Percentiles rank a stretch among this genome's conserved stretches.
phyloP scores from a whole-genome alignment of 2,888 invertebrate species.

The Temnothorax ravouxi region DNA sequence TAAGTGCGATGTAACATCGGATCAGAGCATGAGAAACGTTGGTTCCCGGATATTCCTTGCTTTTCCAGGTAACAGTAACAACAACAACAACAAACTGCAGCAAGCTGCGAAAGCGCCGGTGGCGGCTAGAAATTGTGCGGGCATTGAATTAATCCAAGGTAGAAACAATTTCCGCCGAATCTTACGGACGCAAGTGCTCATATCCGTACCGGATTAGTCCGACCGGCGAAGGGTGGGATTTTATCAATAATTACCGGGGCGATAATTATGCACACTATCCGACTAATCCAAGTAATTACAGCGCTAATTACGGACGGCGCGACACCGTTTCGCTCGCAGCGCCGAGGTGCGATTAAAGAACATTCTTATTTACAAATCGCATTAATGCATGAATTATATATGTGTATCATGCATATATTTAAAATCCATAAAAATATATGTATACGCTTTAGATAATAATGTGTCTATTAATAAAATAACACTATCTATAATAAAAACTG shows the following conservation, averaged over 20 bases:
- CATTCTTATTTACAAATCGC: neutral
- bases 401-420: neutral
- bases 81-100: constrained; percentile 28
- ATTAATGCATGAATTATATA: constrained; percentile 1
- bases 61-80: neutral
- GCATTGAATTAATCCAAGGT: constrained; percentile 10
- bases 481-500: neutral
- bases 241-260: constrained; percentile 30
- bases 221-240: constrained; percentile 10
- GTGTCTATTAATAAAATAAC: neutral
- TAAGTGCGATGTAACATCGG: neutral
- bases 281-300: constrained; percentile 53
- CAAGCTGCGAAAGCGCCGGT: neutral
- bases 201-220: constrained; percentile 11
- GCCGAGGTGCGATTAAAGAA: constrained; percentile 8
- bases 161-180: constrained; percentile 33
- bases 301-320: constrained; percentile 49
- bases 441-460: neutral
- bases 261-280: constrained; percentile 28
- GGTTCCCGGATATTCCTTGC: neutral
- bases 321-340: neutral
- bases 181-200: neutral
- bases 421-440: neutral
- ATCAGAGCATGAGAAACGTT: constrained; percentile 2
- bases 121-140: neutral